Conservation (phyloP, 1,140 invertebrate species). For the Gonioctena quinquepunctata region DNA sequence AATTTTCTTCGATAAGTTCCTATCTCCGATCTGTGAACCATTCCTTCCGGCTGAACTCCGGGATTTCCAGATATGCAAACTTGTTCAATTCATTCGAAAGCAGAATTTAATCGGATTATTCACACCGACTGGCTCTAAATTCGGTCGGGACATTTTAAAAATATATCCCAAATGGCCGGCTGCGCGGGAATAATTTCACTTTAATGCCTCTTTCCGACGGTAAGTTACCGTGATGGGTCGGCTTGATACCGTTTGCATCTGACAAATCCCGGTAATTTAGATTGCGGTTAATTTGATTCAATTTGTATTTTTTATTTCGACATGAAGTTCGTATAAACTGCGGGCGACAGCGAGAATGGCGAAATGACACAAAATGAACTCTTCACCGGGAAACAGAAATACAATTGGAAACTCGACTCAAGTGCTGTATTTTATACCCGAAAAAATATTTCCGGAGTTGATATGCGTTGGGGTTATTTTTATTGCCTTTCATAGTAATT, state of each 20-base stretch:
- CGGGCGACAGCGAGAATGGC: no score
- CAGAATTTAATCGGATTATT: conserved; percentile 13
- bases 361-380: no score
- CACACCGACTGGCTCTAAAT: conserved; percentile 4
- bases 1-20: not conserved
- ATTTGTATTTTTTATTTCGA: conserved; percentile 5
- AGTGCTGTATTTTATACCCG: no score
- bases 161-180: not conserved
- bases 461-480: no score
- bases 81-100: not conserved
- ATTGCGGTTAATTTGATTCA: not conserved
- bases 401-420: no score
- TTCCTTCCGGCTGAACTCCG: not conserved
- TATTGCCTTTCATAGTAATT: no score
- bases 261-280: not conserved
- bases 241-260: conserved; percentile 1
- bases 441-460: no score
- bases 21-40: not conserved
- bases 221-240: not conserved
- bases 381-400: no score
- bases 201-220: not conserved
- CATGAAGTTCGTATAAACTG: not conserved
- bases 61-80: conserved; percentile 10
- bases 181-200: not conserved
- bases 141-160: conserved; percentile 2